Conservation (phyloP, 2,888 invertebrate genomes). For the Tenthredo distinguenda region DNA sequence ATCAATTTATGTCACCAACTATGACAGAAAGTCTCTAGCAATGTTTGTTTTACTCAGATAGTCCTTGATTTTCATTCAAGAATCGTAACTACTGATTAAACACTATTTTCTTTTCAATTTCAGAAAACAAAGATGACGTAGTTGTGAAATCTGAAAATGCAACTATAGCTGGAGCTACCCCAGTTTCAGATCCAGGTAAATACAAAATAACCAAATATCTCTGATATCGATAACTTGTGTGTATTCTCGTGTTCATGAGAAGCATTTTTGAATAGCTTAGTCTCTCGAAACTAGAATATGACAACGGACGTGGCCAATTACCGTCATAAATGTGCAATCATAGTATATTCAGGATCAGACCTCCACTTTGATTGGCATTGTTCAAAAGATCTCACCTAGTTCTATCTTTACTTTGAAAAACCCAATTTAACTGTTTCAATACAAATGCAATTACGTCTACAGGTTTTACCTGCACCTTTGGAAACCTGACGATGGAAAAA, state of each 20-base stretch:
- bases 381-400: background rate
- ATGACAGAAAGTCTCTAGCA: background rate
- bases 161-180: background rate
- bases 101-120: background rate
- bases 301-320: too few species aligned
- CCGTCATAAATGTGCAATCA: too few species aligned
- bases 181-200: background rate
- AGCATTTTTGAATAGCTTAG: too few species aligned
- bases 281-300: too few species aligned
- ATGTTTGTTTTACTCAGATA: too few species aligned
- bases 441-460: background rate
- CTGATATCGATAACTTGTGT: background rate
- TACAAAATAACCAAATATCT: background rate
- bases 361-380: background rate
- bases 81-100: too few species aligned
- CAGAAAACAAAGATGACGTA: background rate
- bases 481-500: constrained; percentile 63
- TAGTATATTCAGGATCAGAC: too few species aligned
- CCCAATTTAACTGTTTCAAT: background rate
- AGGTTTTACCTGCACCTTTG: constrained; percentile 62
- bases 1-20: background rate
- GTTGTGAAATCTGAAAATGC: background rate
- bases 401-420: too few species aligned
- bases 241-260: too few species aligned
- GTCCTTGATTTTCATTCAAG: too few species aligned